phyloP scores from a whole-genome alignment of 2,797 vertebrate genomes.

The Galagoides demidoff region DNA sequence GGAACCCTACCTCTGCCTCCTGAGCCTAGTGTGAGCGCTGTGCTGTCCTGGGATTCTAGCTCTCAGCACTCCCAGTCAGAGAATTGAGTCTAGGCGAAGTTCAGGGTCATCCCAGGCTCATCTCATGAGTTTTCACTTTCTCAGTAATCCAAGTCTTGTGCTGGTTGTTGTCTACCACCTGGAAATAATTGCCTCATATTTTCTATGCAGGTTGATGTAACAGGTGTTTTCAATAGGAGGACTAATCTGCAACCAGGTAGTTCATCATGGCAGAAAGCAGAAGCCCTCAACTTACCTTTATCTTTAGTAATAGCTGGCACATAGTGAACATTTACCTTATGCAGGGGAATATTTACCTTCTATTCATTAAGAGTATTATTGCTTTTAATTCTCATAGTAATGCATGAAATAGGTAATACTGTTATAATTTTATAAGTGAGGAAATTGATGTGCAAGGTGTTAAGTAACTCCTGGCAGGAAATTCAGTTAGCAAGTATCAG shows the following conservation, averaged over 20 bases:
- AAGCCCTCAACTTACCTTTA: background rate
- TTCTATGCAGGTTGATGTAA: background rate
- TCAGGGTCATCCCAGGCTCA: background rate
- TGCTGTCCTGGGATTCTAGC: background rate
- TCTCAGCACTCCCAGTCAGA: background rate
- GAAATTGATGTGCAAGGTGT: background rate
- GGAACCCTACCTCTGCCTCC: background rate
- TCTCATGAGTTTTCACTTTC: background rate
- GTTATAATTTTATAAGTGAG: background rate
- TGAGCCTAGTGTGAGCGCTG: background rate
- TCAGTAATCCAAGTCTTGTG: conserved; percentile 13
- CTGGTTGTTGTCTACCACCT: background rate
- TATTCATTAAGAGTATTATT: background rate
- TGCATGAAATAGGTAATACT: background rate
- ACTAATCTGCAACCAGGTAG: background rate
- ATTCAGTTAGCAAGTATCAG: background rate
- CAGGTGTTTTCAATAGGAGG: background rate
- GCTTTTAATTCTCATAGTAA: conserved; percentile 17
- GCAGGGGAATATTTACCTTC: background rate
- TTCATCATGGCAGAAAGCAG: background rate
- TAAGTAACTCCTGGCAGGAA: conserved; percentile 15
- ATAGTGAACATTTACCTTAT: background rate
- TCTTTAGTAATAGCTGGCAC: background rate
- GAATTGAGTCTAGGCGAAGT: background rate
- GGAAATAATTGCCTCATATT: background rate